A percentile compares a stretch with the other conserved stretches of the same genome.
These are phyloP conservation scores for Megalonaias nervosa DNA, from an alignment of 1,140 invertebrate species.

Conservation along the genomic window DNA sequence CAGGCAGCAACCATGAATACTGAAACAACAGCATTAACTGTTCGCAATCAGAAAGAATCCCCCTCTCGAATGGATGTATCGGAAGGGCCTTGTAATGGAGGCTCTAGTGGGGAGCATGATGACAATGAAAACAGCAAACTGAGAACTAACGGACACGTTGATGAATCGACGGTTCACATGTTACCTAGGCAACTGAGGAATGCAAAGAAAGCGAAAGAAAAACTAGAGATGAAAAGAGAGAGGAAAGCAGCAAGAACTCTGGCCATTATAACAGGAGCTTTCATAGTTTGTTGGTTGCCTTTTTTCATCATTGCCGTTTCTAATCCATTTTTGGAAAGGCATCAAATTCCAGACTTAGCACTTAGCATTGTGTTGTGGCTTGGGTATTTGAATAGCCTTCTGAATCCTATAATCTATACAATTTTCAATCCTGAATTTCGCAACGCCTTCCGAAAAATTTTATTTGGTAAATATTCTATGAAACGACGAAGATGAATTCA, in stretches of 20 bases:
- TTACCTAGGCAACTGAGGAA: conserved; percentile 41
- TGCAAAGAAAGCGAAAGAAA: conserved; percentile 57
- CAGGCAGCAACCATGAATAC: conserved; percentile 31
- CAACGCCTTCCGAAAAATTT: conserved; percentile 68
- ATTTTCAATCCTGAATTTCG: conserved; percentile 71
- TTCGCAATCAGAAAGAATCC: conserved; percentile 21
- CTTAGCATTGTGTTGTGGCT: conserved; percentile 69
- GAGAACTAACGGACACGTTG: conserved; percentile 36
- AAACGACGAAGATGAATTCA: conserved; percentile 25
- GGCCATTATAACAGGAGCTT: conserved; percentile 72
- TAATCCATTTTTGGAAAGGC: conserved; percentile 55
- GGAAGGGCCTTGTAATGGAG: conserved; percentile 25
- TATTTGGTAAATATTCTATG: conserved; percentile 65
- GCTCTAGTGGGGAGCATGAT: conserved; percentile 28
- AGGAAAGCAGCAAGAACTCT: conserved; percentile 73
- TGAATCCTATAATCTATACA: conserved; percentile 72
- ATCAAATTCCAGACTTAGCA: conserved; percentile 65
- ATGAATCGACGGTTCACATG: conserved; percentile 47
- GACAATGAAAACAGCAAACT: conserved; percentile 46
- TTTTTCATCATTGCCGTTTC: conserved; percentile 69
- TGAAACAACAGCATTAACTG: conserved; percentile 25
- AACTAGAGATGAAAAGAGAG: conserved; percentile 72
- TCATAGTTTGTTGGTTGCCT: conserved; percentile 71
- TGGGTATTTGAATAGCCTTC: conserved; percentile 69
- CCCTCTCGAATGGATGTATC: conserved; percentile 34